phyloP scores from a whole-genome alignment of 2,888 invertebrate species.

The Athalia circularis region DNA sequence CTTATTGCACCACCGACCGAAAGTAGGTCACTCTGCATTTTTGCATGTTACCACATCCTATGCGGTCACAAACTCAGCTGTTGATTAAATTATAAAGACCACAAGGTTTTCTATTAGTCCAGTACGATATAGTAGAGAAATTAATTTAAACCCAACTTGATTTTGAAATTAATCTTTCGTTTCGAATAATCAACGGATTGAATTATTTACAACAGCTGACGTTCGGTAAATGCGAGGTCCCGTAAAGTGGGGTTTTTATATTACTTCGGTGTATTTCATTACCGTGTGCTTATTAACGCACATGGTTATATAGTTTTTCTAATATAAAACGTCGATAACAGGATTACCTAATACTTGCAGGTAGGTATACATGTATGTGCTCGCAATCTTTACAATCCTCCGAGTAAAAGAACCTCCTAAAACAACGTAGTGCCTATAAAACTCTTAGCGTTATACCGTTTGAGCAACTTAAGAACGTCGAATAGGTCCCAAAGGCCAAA shows the following conservation, averaged over 20 bases:
- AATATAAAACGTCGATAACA: slow-evolving; percentile 26
- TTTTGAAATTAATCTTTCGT: no score
- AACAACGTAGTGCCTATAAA: slow-evolving; percentile 41
- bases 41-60: neutral
- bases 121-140: no score
- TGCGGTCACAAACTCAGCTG: slow-evolving; percentile 28
- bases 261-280: neutral
- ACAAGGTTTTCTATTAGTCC: neutral
- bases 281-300: slow-evolving; percentile 11
- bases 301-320: slow-evolving; percentile 1
- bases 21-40: slow-evolving; percentile 35
- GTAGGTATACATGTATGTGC: slow-evolving; percentile 1
- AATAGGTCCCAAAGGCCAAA: slow-evolving; percentile 16
- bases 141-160: no score
- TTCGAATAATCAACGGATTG: no score
- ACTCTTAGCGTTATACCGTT: slow-evolving; percentile 25
- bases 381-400: slow-evolving; percentile 28
- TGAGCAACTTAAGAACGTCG: slow-evolving; percentile 20
- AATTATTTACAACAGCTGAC: no score
- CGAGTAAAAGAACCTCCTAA: slow-evolving; percentile 21
- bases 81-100: slow-evolving; percentile 37
- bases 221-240: no score
- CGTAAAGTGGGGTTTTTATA: no score
- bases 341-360: neutral
- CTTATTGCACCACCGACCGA: slow-evolving; percentile 19